These are phyloP conservation scores for Aphaenogaster rudis DNA, from an alignment of 1,140 invertebrate genomes.

Conservation along the genomic window DNA sequence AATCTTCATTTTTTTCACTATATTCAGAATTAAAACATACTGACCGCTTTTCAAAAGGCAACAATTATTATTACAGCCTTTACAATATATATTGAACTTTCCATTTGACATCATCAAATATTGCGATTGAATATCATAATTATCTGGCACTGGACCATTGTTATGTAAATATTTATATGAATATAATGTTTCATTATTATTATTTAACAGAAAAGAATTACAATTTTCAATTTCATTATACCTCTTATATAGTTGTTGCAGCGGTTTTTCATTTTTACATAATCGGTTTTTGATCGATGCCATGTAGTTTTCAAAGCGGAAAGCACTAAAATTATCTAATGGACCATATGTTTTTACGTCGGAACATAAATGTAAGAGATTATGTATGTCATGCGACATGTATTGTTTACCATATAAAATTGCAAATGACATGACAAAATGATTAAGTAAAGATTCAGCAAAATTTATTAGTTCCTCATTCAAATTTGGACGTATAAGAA, in stretches of 20 bases:
- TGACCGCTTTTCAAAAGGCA: too few species aligned
- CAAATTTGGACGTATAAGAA: background rate
- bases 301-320: conserved; percentile 5
- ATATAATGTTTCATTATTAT: conserved; percentile 16
- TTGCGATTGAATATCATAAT: conserved; percentile 19
- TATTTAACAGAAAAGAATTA: background rate
- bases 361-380: conserved; percentile 21
- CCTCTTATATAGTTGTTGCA: background rate
- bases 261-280: background rate
- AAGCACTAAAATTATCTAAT: background rate
- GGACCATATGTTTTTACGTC: background rate
- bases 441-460: background rate
- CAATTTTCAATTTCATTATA: background rate
- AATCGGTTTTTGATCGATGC: background rate
- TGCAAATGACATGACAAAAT: conserved; percentile 3
- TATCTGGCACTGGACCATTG: background rate
- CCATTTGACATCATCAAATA: background rate
- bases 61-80: too few species aligned
- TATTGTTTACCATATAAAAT: conserved; percentile 27
- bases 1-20: too few species aligned
- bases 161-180: background rate
- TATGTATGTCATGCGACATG: conserved; percentile 6
- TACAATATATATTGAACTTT: too few species aligned
- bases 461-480: background rate
- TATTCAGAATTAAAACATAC: too few species aligned